Evolutionary conservation across 2,797 vertebrate genomes (phyloP).

Genomic region (Leptoclinus maculatus): DNA sequence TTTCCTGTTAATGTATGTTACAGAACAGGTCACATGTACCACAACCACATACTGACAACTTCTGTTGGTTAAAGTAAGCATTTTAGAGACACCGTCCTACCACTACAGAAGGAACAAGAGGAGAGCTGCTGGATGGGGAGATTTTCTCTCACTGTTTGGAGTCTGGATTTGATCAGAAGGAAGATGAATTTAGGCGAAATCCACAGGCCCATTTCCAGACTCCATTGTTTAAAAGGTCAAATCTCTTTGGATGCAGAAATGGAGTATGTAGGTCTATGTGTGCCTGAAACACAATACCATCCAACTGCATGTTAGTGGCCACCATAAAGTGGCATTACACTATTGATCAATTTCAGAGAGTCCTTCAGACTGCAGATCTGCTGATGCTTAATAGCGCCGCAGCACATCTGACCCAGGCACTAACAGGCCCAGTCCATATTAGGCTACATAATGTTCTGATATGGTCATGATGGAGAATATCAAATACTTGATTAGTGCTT

Average conservation of each 20-base stretch:
- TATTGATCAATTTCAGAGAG: neutral
- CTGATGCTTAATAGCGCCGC: neutral
- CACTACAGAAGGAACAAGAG: neutral
- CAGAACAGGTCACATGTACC: neutral
- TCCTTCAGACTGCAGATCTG: constrained; percentile 16
- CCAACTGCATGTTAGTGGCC: neutral
- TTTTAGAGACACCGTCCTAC: neutral
- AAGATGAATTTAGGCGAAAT: constrained; percentile 30
- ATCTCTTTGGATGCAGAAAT: neutral
- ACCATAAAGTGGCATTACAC: neutral
- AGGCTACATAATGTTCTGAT: neutral
- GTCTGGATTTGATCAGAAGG: neutral
- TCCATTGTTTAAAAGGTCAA: neutral
- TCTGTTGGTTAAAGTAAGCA: neutral
- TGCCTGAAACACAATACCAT: neutral
- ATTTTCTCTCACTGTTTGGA: neutral
- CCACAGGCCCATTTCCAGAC: neutral
- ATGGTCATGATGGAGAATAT: neutral
- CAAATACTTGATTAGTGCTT: neutral
- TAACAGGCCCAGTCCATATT: neutral
- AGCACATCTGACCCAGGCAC: neutral
- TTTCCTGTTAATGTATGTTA: neutral
- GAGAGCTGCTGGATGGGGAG: neutral
- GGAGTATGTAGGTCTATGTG: neutral
- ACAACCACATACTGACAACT: neutral